Evolutionary conservation across 2,113 vertebrate genomes (phyloP).

Genomic region (Ciconia maguari): DNA sequence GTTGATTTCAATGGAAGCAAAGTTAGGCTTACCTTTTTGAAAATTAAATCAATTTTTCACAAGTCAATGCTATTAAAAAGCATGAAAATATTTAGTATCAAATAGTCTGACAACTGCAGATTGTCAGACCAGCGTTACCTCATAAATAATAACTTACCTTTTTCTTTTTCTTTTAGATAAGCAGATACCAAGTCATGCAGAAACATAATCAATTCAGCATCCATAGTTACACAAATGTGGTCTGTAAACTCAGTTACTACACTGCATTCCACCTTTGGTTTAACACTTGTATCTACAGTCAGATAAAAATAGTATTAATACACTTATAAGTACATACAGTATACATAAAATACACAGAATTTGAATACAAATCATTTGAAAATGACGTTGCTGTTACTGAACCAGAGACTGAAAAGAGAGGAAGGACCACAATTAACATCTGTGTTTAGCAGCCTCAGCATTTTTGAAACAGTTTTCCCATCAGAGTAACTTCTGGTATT

Average conservation of each 20-base stretch:
- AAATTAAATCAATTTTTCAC: neutral
- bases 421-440: neutral
- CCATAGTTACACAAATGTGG: constrained; percentile 99
- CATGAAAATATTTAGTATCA: neutral
- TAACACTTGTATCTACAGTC: constrained; percentile 83
- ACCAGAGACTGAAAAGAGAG: neutral
- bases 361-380: neutral
- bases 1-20: neutral
- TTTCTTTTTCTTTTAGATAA: constrained; percentile 98
- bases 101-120: neutral
- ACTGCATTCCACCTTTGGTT: constrained; percentile 97
- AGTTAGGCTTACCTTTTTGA: neutral
- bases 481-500: neutral
- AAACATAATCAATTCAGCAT: constrained; percentile 98
- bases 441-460: neutral
- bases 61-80: neutral
- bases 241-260: constrained; percentile 99
- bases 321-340: neutral
- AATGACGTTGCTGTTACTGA: neutral
- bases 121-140: neutral
- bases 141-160: constrained; percentile 76
- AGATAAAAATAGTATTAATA: neutral
- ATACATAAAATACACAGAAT: neutral
- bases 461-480: neutral
- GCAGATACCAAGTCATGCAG: constrained; percentile 97